Percentiles rank a stretch among this genome's conserved stretches.
Conservation (phyloP, 2,113 vertebrate genomes). For the Thermophis baileyi region DNA sequence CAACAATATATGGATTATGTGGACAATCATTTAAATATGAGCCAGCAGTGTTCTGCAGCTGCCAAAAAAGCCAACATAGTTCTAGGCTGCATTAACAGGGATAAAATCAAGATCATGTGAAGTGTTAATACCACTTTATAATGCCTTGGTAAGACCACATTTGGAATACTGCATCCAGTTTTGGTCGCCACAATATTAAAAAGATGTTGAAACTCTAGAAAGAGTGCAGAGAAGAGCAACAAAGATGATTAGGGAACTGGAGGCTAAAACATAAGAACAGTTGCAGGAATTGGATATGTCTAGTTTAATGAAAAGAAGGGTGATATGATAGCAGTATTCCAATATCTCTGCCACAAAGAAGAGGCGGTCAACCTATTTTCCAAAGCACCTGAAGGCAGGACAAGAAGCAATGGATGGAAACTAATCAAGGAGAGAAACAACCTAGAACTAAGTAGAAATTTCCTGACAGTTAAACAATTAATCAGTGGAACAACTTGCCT, state of each 20-base stretch:
- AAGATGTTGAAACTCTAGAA: not conserved
- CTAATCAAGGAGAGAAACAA: not conserved
- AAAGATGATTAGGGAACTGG: not conserved
- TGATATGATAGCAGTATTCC: not conserved
- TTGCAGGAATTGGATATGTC: not conserved
- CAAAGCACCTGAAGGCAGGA: not conserved
- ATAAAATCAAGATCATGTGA: not conserved
- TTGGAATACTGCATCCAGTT: not conserved
- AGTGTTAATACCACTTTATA: not conserved
- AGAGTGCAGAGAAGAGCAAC: not conserved
- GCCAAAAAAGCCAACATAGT: not conserved
- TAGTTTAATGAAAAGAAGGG: not conserved
- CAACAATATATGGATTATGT: not conserved
- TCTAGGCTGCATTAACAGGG: not conserved
- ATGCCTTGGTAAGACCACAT: not conserved
- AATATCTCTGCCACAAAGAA: not conserved
- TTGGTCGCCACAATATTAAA: not conserved
- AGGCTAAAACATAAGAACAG: not conserved
- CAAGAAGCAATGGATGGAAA: not conserved
- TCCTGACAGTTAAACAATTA: not conserved
- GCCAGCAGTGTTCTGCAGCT: not conserved
- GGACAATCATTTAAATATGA: not conserved
- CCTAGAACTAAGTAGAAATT: not conserved
- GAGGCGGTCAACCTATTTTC: not conserved
- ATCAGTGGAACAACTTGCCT: not conserved